Conservation (phyloP, 2,888 invertebrate species). For the Lacanobia oleracea region DNA sequence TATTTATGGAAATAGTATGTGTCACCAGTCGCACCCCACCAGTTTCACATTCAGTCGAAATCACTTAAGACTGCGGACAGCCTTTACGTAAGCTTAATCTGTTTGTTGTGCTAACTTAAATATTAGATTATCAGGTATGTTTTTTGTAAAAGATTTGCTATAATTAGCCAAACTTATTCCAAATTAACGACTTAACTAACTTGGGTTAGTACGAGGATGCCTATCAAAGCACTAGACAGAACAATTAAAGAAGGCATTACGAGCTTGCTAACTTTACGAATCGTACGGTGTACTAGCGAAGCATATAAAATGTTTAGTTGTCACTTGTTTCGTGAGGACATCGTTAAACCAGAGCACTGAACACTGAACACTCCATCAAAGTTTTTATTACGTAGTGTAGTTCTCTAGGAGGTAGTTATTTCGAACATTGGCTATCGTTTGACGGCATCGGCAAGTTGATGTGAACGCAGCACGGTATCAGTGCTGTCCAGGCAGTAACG, state of each 20-base stretch:
- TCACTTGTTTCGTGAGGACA: constrained; percentile 44
- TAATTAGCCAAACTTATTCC: constrained; percentile 12
- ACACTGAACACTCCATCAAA: constrained; percentile 47
- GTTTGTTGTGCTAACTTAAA: no score
- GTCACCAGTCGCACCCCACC: no score
- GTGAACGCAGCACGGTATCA: constrained; percentile 53
- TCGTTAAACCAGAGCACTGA: constrained; percentile 49
- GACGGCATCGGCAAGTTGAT: constrained; percentile 29
- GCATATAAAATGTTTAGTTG: constrained; percentile 59
- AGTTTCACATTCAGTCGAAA: no score
- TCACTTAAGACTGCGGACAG: no score
- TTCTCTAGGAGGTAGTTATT: constrained; percentile 43
- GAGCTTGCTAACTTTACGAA: constrained; percentile 57
- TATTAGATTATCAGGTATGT: no score
- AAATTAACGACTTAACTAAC: constrained; percentile 39
- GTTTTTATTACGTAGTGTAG: constrained; percentile 48
- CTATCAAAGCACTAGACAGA: constrained; percentile 44
- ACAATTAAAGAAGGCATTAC: constrained; percentile 51
- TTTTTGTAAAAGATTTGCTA: no score
- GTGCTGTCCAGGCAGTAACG: constrained; percentile 67
- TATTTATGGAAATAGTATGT: no score
- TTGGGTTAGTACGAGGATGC: constrained; percentile 25
- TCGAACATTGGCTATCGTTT: constrained; percentile 43
- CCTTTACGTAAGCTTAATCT: no score
- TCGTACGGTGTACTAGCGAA: constrained; percentile 47